Evolutionary conservation across 2,113 vertebrate genomes (phyloP), one percentile per base, ranked within the genome.

Genomic region (Cygnus atratus): DNA sequence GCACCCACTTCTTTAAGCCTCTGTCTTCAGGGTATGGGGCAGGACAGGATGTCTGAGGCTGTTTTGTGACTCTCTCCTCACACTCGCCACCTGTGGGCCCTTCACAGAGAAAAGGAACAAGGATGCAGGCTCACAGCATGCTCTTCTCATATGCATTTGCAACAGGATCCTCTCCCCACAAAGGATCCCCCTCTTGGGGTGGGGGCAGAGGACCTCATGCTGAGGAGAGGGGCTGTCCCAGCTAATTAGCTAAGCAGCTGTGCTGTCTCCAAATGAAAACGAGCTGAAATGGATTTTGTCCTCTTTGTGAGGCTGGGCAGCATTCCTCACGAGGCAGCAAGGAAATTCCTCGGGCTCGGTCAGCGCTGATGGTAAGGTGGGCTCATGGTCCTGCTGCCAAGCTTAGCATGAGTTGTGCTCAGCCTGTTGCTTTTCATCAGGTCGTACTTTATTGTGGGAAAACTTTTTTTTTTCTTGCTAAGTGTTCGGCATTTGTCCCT

Each of bases 171-270:
- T 84, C 70, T 91, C n/a, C 62, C 44, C 24, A 83, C 90, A 93
- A 95, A 92, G 82, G 82, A 91, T 89, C 78, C 21, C 63, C 31
- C 43, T 75, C 66, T 83, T 63, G 84, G 78, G 28, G 41, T 6
- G 2, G 81, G 89, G 61, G 61, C 46, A 75, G 92, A 89, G 61
- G 65, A 89, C 94, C 63, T 48, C 62, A 54, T 1, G 0, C 44
- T 82, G 93, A 93, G 95, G 54, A 50, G n/a, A 93, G 68, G n/a
- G 71, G 57, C 92, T 93, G 82, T 88, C 90, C 57, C 72, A 39
- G 83, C 71, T 93, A 95, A 93, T 95, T 94, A 90, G 73, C 90
- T 77, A 54, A 93, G 92, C 90, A 96, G 94, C 94, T 95, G 93
- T 90, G 90, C 55, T 68, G 61, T 73, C 72, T 77, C 72, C 92